Evolutionary conservation across 2,888 invertebrate species (phyloP), one percentile per base, ranked within the genome.

Genomic region (Patella depressa): DNA sequence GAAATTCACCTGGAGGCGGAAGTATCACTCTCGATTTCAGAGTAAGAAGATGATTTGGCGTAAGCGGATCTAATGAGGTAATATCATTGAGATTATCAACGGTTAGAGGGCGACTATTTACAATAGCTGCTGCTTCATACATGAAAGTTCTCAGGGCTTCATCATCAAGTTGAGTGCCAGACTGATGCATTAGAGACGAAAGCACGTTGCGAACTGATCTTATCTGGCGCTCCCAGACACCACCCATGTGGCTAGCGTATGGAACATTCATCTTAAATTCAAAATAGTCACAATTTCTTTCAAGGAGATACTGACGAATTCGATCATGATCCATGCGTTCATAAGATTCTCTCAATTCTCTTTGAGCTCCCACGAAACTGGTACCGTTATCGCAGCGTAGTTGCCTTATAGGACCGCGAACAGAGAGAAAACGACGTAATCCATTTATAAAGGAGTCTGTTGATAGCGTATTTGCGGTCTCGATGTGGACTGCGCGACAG

Each of bases 401-500:
- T 29, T 70, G 75, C n/a, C 78, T 53, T 3, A 84, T 77, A 19
- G 81, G 81, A 14, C 85, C 85, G 17, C 84, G 75, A 14, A 81
- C 70, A n/a, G 81, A 70, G 2, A 79, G n/a, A 65, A 65, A 65
- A 11, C 65, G 3, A 3, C 65, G n/a, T 11, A 65, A n/a, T 19
- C 65, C 74, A 59, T 83, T 83, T 15, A 83, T 82, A 71, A 83
- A 86, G 19, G 82, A 80, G 72, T 81, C 81, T 19, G 85, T 85
- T 12, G 74, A 59, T 15, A 86, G 65, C n/a, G 77, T 76, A 65
- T 79, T 77, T 4, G 77, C 71, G 15, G 75, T 77, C 70, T 89
- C 89, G 19, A 89, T 12, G 17, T 89, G 88, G 3, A 89, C 82
- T 5, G 88, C 89, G 72, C 86, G 84, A 65, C 87, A 87, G 2